Evolutionary conservation across 2,113 vertebrate species (phyloP), one percentile per base, ranked within the genome.

Genomic region (Lepus europaeus): DNA sequence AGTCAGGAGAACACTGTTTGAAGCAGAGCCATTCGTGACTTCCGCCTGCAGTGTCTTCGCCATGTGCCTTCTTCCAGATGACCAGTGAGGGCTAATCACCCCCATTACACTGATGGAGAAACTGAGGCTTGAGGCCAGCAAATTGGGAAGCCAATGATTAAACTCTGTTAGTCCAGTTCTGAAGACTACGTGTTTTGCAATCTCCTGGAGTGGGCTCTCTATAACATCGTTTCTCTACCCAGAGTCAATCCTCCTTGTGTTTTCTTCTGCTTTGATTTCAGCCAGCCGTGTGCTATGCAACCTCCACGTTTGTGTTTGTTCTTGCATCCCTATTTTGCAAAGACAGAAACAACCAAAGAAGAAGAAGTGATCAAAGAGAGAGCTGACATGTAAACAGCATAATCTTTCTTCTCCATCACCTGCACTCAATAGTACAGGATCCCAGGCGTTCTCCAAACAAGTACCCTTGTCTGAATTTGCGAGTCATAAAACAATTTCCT

Each of bases 401-500:
- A 27, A 27, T 77, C 29, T 88, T 94, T 87, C 78, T 63, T 80
- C 31, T 72, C 49, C 29, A 87, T 79, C 64, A 61, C 13, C 20
- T 83, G 12, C 36, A 27, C 76, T 77, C n/a, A 6, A 80, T 51
- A 73, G 9, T 49, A n/a, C 13, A 77, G 6, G 9, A 68, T 29
- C 29, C 29, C 20, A 11, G 13, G 59, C 49, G 56, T n/a, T 83
- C 90, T 92, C 59, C 33, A 93, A 93, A 95, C 29, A 88, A 94
- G 68, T 36, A 23, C 2, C 27, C 33, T 76, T 51, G 59, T 86
- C 72, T 94, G 93, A 95, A 84, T 81, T 91, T 89, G 73, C 92
- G 87, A 56, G 12, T 91, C 80, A 80, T 80, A 73, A 94, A 95
- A 91, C 29, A 72, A 74, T 86, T 93, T 88, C 61, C 81, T 87